Evolutionary conservation across 2,113 vertebrate species (phyloP).

Genomic region (Tympanuchus pallidicinctus): DNA sequence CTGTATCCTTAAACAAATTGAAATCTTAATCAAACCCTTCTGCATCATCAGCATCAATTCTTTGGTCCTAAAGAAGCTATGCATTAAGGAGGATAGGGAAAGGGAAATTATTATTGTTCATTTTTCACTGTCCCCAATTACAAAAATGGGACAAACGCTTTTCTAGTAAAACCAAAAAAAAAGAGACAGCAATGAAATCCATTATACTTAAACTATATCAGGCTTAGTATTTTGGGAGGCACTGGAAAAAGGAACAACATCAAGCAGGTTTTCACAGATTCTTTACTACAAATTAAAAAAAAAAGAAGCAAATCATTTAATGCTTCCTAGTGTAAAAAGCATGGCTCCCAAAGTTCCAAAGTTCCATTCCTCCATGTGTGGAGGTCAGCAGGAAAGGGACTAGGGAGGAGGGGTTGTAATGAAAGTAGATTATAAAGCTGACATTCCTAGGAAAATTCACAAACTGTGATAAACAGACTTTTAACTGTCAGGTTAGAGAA

Average conservation of each 20-base stretch:
- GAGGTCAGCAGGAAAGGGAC: conserved; percentile 22
- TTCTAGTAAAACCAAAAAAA: neutral
- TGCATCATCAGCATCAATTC: neutral
- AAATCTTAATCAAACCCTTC: conserved; percentile 20
- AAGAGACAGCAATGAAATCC: neutral
- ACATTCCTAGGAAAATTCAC: conserved; percentile 38
- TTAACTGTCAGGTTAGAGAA: conserved; percentile 22
- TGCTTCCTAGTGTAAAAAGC: conserved; percentile 49
- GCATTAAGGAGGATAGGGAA: neutral
- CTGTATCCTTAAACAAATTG: neutral
- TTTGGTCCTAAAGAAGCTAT: conserved; percentile 15
- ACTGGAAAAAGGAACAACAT: conserved; percentile 41
- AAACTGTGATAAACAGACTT: conserved; percentile 42
- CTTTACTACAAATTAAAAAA: neutral
- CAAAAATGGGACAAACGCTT: neutral
- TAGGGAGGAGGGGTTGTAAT: conserved; percentile 13
- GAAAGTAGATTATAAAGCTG: conserved; percentile 36
- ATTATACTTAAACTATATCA: neutral
- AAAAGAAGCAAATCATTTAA: neutral
- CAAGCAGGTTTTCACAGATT: conserved; percentile 12
- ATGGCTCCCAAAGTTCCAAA: conserved; percentile 8
- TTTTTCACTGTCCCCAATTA: neutral
- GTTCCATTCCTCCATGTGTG: neutral
- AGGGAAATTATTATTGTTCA: neutral
- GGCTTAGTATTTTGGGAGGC: neutral